Evolutionary conservation across 2,888 invertebrate species (phyloP).

Genomic region (Acanthococcus lagerstroemiae): DNA sequence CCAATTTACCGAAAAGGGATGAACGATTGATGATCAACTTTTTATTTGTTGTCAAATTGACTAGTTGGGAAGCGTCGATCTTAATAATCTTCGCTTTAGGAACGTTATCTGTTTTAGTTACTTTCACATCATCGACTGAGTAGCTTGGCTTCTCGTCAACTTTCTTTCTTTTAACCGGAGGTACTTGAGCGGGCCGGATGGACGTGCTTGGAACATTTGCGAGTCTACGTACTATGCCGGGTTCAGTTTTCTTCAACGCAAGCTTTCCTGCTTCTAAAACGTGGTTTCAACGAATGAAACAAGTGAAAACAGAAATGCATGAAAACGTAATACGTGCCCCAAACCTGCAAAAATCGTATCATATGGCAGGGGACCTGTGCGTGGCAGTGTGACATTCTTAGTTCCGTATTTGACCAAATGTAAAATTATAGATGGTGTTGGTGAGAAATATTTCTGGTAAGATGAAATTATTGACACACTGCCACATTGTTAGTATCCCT

Average conservation of each 20-base stretch:
- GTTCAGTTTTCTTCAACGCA: constrained; percentile 48
- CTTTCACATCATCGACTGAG: background rate
- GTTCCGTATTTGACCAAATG: too few species aligned
- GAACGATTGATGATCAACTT: constrained; percentile 2
- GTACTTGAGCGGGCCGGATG: background rate
- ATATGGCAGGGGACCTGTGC: too few species aligned
- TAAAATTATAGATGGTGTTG: too few species aligned
- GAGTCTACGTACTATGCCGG: constrained; percentile 1
- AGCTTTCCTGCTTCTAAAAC: constrained; percentile 62
- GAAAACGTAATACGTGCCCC: too few species aligned
- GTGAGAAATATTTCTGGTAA: too few species aligned
- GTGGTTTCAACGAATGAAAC: background rate
- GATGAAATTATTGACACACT: too few species aligned
- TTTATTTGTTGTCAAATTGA: constrained; percentile 1
- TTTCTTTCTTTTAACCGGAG: background rate
- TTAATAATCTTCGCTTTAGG: constrained; percentile 13
- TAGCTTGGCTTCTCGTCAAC: background rate
- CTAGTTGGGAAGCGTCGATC: constrained; percentile 10
- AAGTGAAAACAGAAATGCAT: background rate
- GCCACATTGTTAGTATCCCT: too few species aligned
- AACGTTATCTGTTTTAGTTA: background rate
- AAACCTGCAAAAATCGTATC: too few species aligned
- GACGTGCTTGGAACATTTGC: constrained; percentile 1
- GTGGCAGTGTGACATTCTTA: too few species aligned
- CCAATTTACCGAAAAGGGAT: too few species aligned